Percentiles rank a stretch among this genome's conserved stretches.
Conservation (phyloP, 2,888 invertebrate species). For the Hartigia nigra region DNA sequence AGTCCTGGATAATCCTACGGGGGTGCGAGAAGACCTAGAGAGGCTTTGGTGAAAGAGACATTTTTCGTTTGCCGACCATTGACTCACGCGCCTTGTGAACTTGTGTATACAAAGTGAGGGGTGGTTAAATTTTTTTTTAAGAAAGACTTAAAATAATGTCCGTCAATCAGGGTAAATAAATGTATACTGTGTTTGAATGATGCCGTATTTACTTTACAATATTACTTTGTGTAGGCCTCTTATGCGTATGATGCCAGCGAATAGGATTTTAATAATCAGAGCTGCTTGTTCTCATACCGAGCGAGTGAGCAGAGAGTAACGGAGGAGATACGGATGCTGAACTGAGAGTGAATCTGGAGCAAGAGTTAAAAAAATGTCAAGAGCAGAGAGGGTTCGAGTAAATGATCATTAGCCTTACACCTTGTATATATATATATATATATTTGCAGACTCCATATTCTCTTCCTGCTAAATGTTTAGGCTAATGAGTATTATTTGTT, state of each 20-base stretch:
- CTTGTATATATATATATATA: not conserved
- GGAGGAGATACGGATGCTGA: not conserved
- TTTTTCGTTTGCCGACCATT: not conserved
- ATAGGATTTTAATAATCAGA: not conserved
- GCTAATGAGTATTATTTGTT: constrained; percentile 20
- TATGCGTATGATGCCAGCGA: not conserved
- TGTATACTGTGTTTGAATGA: not conserved
- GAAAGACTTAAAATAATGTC: not conserved
- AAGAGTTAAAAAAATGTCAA: not conserved
- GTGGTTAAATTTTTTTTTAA: not conserved
- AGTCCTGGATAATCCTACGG: constrained; percentile 36
- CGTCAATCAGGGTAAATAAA: not conserved
- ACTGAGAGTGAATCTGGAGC: not conserved
- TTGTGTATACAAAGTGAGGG: not conserved
- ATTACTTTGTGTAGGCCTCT: not conserved
- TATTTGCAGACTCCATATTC: not conserved
- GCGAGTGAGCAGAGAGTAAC: not conserved
- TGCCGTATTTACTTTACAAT: not conserved
- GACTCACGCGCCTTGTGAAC: not conserved
- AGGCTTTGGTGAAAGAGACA: not conserved
- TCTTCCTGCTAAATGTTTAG: constrained; percentile 24
- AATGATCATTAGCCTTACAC: not conserved
- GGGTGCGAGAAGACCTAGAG: not conserved
- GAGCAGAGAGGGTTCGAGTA: not conserved
- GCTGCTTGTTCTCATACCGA: not conserved